These are phyloP conservation scores for Hippocampus guttulatus DNA, from an alignment of 2,113 vertebrate species.

Conservation along the genomic window DNA sequence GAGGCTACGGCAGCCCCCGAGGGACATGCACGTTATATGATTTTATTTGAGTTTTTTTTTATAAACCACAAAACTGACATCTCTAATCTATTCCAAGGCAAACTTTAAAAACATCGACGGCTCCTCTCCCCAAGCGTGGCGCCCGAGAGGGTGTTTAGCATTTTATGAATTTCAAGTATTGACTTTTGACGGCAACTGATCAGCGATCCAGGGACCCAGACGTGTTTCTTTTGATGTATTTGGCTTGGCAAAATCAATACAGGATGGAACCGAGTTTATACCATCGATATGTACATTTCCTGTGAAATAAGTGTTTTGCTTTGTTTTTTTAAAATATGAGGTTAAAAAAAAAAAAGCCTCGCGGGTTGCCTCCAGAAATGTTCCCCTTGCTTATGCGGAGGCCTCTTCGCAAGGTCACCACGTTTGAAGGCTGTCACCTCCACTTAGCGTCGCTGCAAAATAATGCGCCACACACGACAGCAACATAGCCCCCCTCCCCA, in stretches of 20 bases:
- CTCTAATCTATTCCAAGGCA: slow-evolving; percentile 99
- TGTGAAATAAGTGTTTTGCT: not conserved
- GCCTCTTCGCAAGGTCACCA: slow-evolving; percentile 46
- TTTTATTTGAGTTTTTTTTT: slow-evolving; percentile 15
- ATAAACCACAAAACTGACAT: slow-evolving; percentile 99
- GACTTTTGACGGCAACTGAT: slow-evolving; percentile 61
- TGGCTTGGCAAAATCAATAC: slow-evolving; percentile 1
- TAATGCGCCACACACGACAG: slow-evolving; percentile 17
- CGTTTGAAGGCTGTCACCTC: slow-evolving; percentile 70
- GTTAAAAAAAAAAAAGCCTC: slow-evolving; percentile 46
- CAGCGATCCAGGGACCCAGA: slow-evolving; percentile 59
- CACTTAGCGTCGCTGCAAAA: slow-evolving; percentile 60
- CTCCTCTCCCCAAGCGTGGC: slow-evolving; percentile 39
- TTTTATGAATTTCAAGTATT: slow-evolving; percentile 64
- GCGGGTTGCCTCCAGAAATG: slow-evolving; percentile 75
- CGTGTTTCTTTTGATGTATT: slow-evolving; percentile 17
- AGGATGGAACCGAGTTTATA: not conserved
- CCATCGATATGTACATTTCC: not conserved
- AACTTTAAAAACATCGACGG: slow-evolving; percentile 99
- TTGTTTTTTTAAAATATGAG: too few relatives aligned
- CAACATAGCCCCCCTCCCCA: too few relatives aligned
- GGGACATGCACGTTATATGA: slow-evolving; percentile 85
- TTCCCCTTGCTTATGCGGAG: slow-evolving; percentile 62
- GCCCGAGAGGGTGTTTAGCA: slow-evolving; percentile 50
- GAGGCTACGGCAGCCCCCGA: slow-evolving; percentile 92